These are phyloP conservation scores for Hafferia zeledoni DNA, from an alignment of 2,797 vertebrate species.

Conservation along the genomic window DNA sequence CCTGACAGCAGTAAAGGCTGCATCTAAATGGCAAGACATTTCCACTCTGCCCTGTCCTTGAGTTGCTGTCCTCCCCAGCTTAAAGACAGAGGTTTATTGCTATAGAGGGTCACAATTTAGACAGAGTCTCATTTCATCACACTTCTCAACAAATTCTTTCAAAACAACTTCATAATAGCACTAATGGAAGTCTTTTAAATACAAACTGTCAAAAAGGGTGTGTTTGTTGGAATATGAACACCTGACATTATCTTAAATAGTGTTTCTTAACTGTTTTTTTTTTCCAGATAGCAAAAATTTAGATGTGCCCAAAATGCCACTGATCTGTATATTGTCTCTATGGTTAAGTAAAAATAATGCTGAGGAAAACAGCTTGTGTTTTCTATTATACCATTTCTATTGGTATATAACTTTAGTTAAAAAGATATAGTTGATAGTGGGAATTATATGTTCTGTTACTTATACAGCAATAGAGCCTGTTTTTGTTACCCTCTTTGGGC, in stretches of 20 bases:
- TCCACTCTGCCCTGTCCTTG: background rate
- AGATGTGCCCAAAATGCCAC: background rate
- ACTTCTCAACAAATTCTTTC: background rate
- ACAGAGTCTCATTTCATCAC: background rate
- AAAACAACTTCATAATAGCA: background rate
- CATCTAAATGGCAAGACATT: background rate
- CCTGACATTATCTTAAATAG: background rate
- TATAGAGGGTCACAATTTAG: background rate
- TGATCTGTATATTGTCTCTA: background rate
- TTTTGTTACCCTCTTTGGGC: background rate
- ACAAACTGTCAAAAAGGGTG: background rate
- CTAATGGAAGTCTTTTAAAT: background rate
- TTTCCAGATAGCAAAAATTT: background rate
- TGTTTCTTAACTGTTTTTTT: background rate
- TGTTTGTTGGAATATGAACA: background rate
- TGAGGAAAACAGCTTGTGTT: background rate
- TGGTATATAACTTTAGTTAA: background rate
- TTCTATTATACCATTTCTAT: background rate
- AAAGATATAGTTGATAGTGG: background rate
- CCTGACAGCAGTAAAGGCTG: background rate
- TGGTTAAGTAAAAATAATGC: background rate
- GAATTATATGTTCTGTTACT: background rate
- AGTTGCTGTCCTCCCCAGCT: background rate
- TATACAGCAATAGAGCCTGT: background rate
- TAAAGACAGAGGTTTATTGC: background rate